Evolutionary conservation across 2,113 vertebrate species (phyloP).

Genomic region (Oncorhynchus clarkii): DNA sequence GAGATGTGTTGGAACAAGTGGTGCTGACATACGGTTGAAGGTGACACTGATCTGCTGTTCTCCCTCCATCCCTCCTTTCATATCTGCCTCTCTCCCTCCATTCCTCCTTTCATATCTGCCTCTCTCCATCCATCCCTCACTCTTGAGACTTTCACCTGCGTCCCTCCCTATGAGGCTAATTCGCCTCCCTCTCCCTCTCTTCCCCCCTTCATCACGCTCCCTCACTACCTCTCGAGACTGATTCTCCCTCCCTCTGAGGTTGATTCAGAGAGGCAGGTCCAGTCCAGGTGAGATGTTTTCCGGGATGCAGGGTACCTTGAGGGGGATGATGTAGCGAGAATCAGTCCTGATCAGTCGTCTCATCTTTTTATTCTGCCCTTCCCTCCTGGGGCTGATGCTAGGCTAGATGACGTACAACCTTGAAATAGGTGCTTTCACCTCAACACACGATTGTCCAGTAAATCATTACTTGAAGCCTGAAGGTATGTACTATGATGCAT

Average conservation of each 20-base stretch:
- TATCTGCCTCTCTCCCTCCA: too few species aligned
- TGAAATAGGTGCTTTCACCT: constrained; percentile 12
- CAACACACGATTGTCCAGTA: neutral
- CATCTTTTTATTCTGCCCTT: neutral
- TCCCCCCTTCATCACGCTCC: too few species aligned
- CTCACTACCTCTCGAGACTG: constrained; percentile 12
- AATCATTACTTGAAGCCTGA: too few species aligned
- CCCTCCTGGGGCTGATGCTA: neutral
- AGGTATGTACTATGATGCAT: too few species aligned
- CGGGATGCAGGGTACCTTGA: constrained; percentile 13
- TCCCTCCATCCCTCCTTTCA: neutral
- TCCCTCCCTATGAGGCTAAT: too few species aligned
- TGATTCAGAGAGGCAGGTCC: constrained; percentile 22
- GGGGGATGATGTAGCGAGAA: constrained; percentile 27
- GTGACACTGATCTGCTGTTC: constrained; percentile 27
- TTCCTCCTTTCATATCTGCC: too few species aligned
- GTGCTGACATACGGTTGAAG: constrained; percentile 23
- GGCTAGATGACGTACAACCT: constrained; percentile 15
- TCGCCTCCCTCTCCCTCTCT: too few species aligned
- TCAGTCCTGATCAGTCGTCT: constrained; percentile 38
- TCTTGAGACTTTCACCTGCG: too few species aligned
- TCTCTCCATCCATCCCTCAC: too few species aligned
- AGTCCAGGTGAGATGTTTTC: constrained; percentile 7
- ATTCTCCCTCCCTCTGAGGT: constrained; percentile 11
- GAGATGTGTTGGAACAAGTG: neutral